phyloP scores from a whole-genome alignment of 2,797 vertebrate genomes.

The Trematomus bernacchii region DNA sequence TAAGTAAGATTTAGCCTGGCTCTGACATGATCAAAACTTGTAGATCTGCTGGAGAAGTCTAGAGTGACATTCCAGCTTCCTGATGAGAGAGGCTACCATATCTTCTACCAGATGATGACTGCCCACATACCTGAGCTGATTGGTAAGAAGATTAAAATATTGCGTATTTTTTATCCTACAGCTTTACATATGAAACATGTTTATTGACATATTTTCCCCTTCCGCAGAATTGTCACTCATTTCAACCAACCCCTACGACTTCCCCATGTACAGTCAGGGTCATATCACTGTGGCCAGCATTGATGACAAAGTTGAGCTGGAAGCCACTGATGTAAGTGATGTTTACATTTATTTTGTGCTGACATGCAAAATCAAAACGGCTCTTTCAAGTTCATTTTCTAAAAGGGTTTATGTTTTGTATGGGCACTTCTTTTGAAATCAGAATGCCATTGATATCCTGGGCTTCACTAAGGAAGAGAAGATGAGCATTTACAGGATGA shows the following conservation, averaged over 20 bases:
- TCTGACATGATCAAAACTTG: slow-evolving; percentile 23
- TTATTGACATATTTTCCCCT: too few species aligned
- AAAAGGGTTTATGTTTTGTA: neutral
- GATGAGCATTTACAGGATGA: slow-evolving; percentile 88
- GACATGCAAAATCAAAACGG: too few species aligned
- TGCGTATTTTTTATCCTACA: neutral
- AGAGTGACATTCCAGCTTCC: slow-evolving; percentile 90
- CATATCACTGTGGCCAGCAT: slow-evolving; percentile 91
- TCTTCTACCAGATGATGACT: slow-evolving; percentile 92
- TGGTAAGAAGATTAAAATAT: slow-evolving; percentile 68
- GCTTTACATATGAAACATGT: neutral
- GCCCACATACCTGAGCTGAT: slow-evolving; percentile 90
- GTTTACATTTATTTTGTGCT: too few species aligned
- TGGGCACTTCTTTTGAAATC: slow-evolving; percentile 2
- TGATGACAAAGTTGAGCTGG: slow-evolving; percentile 90
- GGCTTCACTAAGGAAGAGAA: slow-evolving; percentile 89
- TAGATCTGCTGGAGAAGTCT: slow-evolving; percentile 92
- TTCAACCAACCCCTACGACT: slow-evolving; percentile 92
- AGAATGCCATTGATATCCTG: slow-evolving; percentile 90
- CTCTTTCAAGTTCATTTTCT: too few species aligned
- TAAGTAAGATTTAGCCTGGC: neutral
- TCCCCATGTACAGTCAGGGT: slow-evolving; percentile 88
- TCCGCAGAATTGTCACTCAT: slow-evolving; percentile 87
- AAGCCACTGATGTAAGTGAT: slow-evolving; percentile 90
- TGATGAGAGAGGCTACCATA: slow-evolving; percentile 91